These are phyloP conservation scores for Ochotona curzoniae DNA, from an alignment of 2,113 vertebrate species.

Conservation along the genomic window DNA sequence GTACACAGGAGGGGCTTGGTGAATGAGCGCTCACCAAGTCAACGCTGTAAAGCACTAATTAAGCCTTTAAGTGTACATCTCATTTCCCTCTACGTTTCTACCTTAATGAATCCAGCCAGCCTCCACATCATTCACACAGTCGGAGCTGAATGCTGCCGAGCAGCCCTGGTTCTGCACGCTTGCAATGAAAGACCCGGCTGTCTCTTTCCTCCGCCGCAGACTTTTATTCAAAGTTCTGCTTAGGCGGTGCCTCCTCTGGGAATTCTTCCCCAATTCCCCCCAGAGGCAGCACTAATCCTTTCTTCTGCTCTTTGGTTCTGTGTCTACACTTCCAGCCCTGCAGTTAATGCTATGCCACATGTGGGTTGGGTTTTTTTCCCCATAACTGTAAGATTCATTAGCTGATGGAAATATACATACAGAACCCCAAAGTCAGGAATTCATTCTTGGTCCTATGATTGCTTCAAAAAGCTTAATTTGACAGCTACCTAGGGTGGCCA, in stretches of 20 bases:
- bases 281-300: neutral
- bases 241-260: neutral
- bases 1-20: neutral
- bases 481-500: neutral
- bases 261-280: neutral
- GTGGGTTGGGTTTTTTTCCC: neutral
- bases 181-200: neutral
- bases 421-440: neutral
- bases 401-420: neutral
- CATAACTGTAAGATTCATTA: neutral
- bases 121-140: neutral
- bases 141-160: neutral
- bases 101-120: neutral
- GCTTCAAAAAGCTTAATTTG: neutral
- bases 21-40: neutral
- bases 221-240: neutral
- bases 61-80: neutral
- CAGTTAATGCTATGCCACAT: neutral
- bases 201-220: neutral
- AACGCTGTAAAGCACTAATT: neutral
- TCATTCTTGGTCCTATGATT: neutral
- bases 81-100: neutral
- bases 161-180: fast-evolving
- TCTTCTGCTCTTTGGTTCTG: neutral
- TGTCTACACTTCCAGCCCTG: neutral